These are phyloP conservation scores for Polypterus bichir DNA, from an alignment of 2,113 vertebrate genomes.

Conservation along the genomic window DNA sequence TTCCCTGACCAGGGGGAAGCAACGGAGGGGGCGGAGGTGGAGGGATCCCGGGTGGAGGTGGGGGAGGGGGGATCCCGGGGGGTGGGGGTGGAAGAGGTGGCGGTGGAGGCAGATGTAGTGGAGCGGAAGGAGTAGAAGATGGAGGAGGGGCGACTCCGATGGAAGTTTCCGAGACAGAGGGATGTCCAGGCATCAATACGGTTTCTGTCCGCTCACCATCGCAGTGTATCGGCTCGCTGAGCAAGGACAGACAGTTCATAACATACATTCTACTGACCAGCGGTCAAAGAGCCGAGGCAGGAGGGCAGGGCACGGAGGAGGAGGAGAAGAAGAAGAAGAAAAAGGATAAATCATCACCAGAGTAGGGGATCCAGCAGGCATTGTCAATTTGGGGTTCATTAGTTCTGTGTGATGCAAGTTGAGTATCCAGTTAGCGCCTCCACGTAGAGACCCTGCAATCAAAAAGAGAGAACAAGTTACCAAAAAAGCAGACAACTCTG, in stretches of 20 bases:
- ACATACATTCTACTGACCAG: constrained; percentile 65
- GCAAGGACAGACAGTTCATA: constrained; percentile 75
- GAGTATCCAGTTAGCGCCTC: too few species aligned
- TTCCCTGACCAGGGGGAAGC: constrained; percentile 31
- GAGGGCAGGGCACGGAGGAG: constrained; percentile 5
- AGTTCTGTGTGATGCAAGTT: too few species aligned
- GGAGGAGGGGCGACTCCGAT: constrained; percentile 24
- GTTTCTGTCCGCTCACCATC: constrained; percentile 41
- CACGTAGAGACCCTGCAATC: too few species aligned
- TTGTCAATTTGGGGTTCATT: too few species aligned
- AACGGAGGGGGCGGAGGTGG: constrained; percentile 48
- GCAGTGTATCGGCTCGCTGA: constrained; percentile 69
- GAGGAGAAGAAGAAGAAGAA: neutral
- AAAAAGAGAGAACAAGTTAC: too few species aligned
- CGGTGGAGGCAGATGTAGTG: constrained; percentile 27
- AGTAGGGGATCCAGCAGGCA: too few species aligned
- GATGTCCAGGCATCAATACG: constrained; percentile 47
- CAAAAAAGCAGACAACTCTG: too few species aligned
- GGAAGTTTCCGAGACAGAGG: constrained; percentile 31
- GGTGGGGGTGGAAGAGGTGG: constrained; percentile 19
- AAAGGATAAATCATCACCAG: too few species aligned
- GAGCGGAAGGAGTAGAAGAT: constrained; percentile 12
- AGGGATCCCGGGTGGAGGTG: constrained; percentile 25
- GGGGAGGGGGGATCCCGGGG: constrained; percentile 22
- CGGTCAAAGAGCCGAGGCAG: constrained; percentile 7